Conservation (phyloP, 2,888 invertebrate species). For the Miltochrista miniata region DNA sequence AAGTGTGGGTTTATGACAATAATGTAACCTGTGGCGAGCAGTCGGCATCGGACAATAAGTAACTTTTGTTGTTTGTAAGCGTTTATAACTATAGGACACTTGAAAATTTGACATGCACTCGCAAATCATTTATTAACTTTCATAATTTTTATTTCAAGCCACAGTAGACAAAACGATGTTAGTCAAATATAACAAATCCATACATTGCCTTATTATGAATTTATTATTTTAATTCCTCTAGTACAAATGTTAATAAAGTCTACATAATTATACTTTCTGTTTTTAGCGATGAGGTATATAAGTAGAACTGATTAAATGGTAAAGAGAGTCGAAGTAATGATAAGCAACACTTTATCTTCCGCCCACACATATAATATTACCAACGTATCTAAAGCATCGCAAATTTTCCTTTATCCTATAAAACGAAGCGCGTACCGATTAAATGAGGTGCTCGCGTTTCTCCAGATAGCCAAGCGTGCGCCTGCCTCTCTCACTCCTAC, state of each 20-base stretch:
- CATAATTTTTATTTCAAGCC: no score
- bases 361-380: conserved; percentile 40
- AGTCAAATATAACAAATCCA: no score
- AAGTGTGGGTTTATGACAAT: conserved; percentile 57
- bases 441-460: conserved; percentile 83
- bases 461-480: conserved; percentile 74
- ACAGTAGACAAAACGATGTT: no score
- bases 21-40: conserved; percentile 66
- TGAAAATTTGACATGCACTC: no score
- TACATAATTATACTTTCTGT: no score
- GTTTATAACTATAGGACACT: no score
- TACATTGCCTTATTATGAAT: no score
- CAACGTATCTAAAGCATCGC: conserved; percentile 61
- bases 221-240: no score
- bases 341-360: conserved; percentile 33
- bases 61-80: conserved; percentile 71
- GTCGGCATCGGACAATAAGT: conserved; percentile 65
- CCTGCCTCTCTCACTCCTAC: conserved; percentile 51
- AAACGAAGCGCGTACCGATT: conserved; percentile 82
- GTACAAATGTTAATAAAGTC: no score
- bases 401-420: conserved; percentile 76
- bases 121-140: no score
- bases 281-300: no score
- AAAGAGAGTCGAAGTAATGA: conserved; percentile 19
- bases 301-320: background rate